Percentiles rank a stretch among this genome's conserved stretches.
These are phyloP conservation scores for Nannospalax galili DNA, from an alignment of 2,113 vertebrate species.

Conservation along the genomic window DNA sequence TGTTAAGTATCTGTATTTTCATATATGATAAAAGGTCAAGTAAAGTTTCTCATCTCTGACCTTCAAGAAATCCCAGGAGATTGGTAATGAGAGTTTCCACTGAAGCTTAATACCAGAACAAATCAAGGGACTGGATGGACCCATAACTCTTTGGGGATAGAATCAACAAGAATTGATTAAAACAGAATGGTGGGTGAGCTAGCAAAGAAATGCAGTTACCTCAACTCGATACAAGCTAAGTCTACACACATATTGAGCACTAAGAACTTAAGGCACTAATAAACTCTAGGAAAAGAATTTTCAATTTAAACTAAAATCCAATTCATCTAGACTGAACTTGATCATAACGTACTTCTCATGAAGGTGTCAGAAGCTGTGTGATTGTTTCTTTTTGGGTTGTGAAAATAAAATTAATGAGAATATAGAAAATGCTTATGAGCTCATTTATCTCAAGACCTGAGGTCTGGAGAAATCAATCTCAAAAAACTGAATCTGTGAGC, in stretches of 20 bases:
- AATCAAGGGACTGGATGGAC: background rate
- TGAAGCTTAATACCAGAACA: background rate
- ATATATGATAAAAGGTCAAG: constrained; percentile 47
- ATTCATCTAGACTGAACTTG: constrained; percentile 71
- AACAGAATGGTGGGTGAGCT: background rate
- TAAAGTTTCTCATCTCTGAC: constrained; percentile 27
- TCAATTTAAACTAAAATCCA: constrained; percentile 57
- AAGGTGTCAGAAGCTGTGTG: constrained; percentile 56
- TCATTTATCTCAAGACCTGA: constrained; percentile 71
- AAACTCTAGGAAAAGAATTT: constrained; percentile 59
- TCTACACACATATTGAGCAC: constrained; percentile 1
- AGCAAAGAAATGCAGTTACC: background rate
- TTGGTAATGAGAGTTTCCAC: background rate
- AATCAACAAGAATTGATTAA: constrained; percentile 10
- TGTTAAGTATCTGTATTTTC: constrained; percentile 44
- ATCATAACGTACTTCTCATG: constrained; percentile 63
- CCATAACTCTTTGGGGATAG: background rate
- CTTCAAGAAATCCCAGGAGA: constrained; percentile 49
- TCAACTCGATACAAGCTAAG: background rate
- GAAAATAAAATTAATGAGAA: constrained; percentile 74
- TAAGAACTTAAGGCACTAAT: constrained; percentile 53
- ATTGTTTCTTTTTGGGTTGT: constrained; percentile 58
- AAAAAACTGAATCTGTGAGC: background rate
- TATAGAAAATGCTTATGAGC: constrained; percentile 26
- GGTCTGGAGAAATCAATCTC: constrained; percentile 70